Base-by-base conservation (phyloP, 64 coral and sea anemone species). In the Stichodactyla mertensii region DNA sequence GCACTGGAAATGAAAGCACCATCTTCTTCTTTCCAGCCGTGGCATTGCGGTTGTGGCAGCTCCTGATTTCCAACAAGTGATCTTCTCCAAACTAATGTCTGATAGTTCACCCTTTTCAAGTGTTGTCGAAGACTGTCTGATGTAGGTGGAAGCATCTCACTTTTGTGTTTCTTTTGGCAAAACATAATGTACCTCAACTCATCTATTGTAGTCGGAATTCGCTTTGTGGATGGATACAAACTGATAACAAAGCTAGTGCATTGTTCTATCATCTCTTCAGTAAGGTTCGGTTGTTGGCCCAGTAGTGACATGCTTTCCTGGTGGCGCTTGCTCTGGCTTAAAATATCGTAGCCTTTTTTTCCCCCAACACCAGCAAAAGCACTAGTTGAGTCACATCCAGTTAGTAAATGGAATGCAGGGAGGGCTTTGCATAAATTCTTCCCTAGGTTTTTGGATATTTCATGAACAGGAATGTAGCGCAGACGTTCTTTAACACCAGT, bases 101-200 rank as follows among this genome's bases (percentile, higher is more conserved):
- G 86, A n/a, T 88, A 88, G 19, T 88, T 88, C 19, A 23, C 67
- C 19, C 86, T 31, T 31, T 31, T 31, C 28, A 31, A 31, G 28
- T 31, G 28, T 31, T 31, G 28, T 31, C 28, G 62, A 7, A 87
- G 51, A 22, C 86, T 88, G 16, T 88, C 77, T 10, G 86, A 88
- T 19, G 86, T 88, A 78, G 69, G 74, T 55, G 71, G 71, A 6
- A 88, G 71, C 23, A 27, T 22, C 7, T 55, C 51, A 54, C 56
- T 88, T 14, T 26, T 88, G 15, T 79, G 86, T 26, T 51, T 55
- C 51, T 79, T 79, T 20, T 88, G 86, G 10, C 86, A 88, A 54
- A 87, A 87, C 15, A 87, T 26, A 4, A 88, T 55, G 56, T 88
- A 88, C 15, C 52, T 51, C 23, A 74, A 51, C 45, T 88, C 86